Conservation (phyloP, 2,888 invertebrate genomes). For the Eumacrocentrus americanus region DNA sequence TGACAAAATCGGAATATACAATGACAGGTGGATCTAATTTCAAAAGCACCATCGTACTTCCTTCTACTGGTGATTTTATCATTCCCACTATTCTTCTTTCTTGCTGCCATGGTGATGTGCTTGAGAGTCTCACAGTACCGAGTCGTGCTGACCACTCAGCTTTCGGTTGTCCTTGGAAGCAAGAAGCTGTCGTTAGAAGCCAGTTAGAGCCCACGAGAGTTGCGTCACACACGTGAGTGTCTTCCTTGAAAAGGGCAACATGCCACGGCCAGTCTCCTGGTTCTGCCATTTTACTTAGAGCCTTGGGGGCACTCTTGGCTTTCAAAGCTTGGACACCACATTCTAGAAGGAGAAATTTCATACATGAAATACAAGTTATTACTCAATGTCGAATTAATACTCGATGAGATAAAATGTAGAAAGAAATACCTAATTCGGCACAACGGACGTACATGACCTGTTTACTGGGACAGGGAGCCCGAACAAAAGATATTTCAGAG, state of each 20-base stretch:
- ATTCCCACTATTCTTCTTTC: slow-evolving; percentile 83
- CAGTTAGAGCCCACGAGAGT: slow-evolving; percentile 81
- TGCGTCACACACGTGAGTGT: slow-evolving; percentile 88
- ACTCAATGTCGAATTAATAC: too few relatives aligned
- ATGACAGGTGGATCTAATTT: slow-evolving; percentile 77
- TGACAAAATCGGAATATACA: slow-evolving; percentile 79
- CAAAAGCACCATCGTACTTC: slow-evolving; percentile 82
- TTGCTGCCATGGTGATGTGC: slow-evolving; percentile 87
- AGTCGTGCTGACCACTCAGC: slow-evolving; percentile 86
- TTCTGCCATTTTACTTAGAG: slow-evolving; percentile 74
- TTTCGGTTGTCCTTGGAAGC: slow-evolving; percentile 84
- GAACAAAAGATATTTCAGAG: slow-evolving; percentile 80
- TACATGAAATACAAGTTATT: too few relatives aligned
- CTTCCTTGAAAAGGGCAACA: slow-evolving; percentile 80
- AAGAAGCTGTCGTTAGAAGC: slow-evolving; percentile 86
- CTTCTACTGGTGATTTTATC: slow-evolving; percentile 88
- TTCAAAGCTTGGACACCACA: slow-evolving; percentile 72
- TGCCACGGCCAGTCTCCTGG: slow-evolving; percentile 96
- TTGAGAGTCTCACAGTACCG: slow-evolving; percentile 77
- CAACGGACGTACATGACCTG: slow-evolving; percentile 83
- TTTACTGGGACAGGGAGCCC: slow-evolving; percentile 75
- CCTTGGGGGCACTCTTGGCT: slow-evolving; percentile 63
- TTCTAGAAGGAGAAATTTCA: too few relatives aligned
- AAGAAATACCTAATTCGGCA: slow-evolving; percentile 70
- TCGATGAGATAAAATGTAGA: background rate